Evolutionary conservation across 1,140 invertebrate species (phyloP).

Genomic region (Drosophila carrolli): DNA sequence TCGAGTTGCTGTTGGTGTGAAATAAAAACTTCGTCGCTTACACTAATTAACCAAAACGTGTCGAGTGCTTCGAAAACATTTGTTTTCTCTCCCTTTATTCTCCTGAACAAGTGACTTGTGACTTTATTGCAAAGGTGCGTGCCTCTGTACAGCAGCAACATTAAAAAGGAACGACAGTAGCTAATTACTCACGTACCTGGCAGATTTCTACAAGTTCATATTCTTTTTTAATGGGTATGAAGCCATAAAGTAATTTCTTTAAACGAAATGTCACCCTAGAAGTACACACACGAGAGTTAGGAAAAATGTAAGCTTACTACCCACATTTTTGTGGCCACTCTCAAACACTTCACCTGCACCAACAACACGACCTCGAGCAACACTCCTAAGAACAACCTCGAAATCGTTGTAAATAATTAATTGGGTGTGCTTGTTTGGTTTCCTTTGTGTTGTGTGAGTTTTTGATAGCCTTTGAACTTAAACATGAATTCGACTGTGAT

Average conservation of each 20-base stretch:
- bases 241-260: constrained; percentile 82
- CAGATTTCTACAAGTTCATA: constrained; percentile 77
- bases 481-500: background rate
- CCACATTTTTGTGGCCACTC: constrained; percentile 11
- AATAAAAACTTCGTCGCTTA: constrained; percentile 2
- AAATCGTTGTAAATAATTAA: constrained; percentile 54
- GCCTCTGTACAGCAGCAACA: constrained; percentile 48
- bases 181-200: constrained; percentile 80
- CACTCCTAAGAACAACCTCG: constrained; percentile 10
- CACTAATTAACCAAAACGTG: constrained; percentile 37
- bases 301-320: constrained; percentile 25
- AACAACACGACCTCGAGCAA: background rate
- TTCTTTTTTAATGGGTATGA: constrained; percentile 77
- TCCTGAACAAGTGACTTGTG: constrained; percentile 10
- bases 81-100: background rate
- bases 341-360: constrained; percentile 10
- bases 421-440: constrained; percentile 2
- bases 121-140: constrained; percentile 37
- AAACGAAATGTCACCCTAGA: constrained; percentile 77
- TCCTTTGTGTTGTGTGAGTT: background rate
- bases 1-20: constrained; percentile 5
- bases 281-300: constrained; percentile 69
- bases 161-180: constrained; percentile 18
- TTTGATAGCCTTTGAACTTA: background rate
- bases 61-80: constrained; percentile 17